Conservation (phyloP, 2,797 vertebrate genomes). For the Ptychobarbus kaznakovi region DNA sequence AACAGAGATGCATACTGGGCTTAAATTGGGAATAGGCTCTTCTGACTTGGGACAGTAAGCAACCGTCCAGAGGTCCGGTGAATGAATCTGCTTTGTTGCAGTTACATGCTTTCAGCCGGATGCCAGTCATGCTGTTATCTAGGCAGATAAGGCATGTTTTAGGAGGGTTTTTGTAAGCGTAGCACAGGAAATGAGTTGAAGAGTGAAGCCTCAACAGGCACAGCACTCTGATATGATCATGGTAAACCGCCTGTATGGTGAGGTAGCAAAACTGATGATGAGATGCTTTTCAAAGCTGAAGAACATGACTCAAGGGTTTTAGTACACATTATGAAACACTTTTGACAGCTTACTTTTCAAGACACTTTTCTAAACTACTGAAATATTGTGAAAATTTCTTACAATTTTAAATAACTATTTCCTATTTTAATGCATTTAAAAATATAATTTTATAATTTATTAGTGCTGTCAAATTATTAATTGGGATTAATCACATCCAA, state of each 20-base stretch:
- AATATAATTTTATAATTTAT: too few species aligned
- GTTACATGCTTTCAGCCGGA: not conserved
- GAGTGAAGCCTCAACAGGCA: constrained; percentile 10
- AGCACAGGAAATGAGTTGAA: constrained; percentile 32
- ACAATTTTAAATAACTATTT: not conserved
- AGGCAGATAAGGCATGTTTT: constrained; percentile 10
- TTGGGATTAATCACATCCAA: too few species aligned
- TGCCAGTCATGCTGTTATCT: not conserved
- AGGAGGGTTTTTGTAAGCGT: not conserved
- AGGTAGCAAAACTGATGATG: constrained; percentile 2
- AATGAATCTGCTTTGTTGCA: not conserved
- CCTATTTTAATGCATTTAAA: not conserved
- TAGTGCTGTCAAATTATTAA: too few species aligned
- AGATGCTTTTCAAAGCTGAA: constrained; percentile 9
- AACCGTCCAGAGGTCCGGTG: not conserved
- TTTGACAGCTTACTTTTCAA: not conserved
- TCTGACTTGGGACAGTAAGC: not conserved
- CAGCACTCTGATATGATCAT: constrained; percentile 12
- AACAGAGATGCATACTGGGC: constrained; percentile 4
- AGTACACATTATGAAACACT: not conserved
- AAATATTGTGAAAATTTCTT: not conserved
- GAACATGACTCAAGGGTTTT: not conserved
- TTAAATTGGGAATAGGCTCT: not conserved
- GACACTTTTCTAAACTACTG: not conserved
- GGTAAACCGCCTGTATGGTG: not conserved